Evolutionary conservation across 2,888 invertebrate genomes (phyloP), one percentile per base, ranked within the genome.

Genomic region (Drosophila buzzatii): DNA sequence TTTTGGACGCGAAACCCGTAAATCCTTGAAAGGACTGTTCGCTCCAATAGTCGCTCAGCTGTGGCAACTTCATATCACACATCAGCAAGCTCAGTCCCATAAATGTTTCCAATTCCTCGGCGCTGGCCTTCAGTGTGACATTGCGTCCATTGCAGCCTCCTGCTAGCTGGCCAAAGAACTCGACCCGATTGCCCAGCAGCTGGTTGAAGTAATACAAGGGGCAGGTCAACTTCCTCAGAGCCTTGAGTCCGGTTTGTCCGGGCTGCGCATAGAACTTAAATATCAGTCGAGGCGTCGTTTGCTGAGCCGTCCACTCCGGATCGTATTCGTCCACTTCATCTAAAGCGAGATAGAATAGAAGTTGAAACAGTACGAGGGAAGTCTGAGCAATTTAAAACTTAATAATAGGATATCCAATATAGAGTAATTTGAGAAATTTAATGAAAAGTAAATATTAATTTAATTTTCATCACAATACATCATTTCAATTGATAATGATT

Each of bases 41-140:
- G 35, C 60, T 73, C 90, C 89, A 89, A 56, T 90, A 89, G 23
- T 89, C 90, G 16, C 72, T 41, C 1, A 90, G 39, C 1, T 75
- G 65, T 0, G 59, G 39, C 37, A 90, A 33, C 23, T 81, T 85
- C 10, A 90, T 37, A n/a, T 85, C 79, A 37, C 85, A 73, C 69
- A 87, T 67, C 2, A 87, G 79, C 45, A 89, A 59, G 7, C 82
- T 79, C 0, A 89, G 78, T 0, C 73, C 90, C 14, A 89, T 52
- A 57, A 89, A 90, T 18, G 68, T 73, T 55, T 84, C 76, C 74
- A 90, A 44, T 63, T 89, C 89, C 31, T 84, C 81, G 12, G 60
- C 49, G 3, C 7, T 75, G 20, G 76, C 68, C 0, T 39, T 33
- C 0, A 62, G 20, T 1, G 37, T 9, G 16, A 20, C 7, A 20